phyloP scores from a whole-genome alignment of 2,888 invertebrate genomes.

The Falcaria lacertinaria region DNA sequence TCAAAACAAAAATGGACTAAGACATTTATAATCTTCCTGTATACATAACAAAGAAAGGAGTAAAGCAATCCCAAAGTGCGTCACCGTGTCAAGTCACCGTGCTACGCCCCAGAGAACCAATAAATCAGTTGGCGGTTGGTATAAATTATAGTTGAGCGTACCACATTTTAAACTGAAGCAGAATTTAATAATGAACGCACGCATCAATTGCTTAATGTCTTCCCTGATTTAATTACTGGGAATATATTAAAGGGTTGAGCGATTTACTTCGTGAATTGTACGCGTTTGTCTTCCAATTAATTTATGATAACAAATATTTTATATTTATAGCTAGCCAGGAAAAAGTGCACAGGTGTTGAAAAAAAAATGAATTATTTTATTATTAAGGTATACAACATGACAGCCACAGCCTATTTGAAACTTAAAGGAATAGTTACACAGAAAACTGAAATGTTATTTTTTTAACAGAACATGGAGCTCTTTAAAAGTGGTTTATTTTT shows the following conservation, averaged over 20 bases:
- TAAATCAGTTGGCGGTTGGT: slow-evolving; percentile 53
- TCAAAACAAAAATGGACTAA: too few species aligned
- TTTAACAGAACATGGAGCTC: too few species aligned
- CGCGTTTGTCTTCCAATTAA: not conserved
- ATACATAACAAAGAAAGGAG: slow-evolving; percentile 16
- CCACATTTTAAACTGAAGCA: slow-evolving; percentile 70
- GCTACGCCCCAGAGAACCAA: slow-evolving; percentile 43
- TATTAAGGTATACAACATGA: too few species aligned
- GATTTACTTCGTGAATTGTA: slow-evolving; percentile 35
- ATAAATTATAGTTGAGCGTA: slow-evolving; percentile 68
- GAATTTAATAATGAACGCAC: slow-evolving; percentile 71
- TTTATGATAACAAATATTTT: too few species aligned
- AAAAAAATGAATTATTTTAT: too few species aligned
- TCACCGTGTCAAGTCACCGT: slow-evolving; percentile 58
- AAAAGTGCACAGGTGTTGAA: too few species aligned
- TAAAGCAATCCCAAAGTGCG: slow-evolving; percentile 43
- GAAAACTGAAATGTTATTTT: too few species aligned
- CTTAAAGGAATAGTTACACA: too few species aligned
- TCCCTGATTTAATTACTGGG: slow-evolving; percentile 64
- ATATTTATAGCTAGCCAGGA: too few species aligned
- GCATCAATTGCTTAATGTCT: slow-evolving; percentile 74
- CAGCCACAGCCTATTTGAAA: too few species aligned
- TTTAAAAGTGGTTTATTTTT: too few species aligned
- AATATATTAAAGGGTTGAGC: slow-evolving; percentile 52
- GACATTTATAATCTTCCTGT: slow-evolving; percentile 23